These are phyloP conservation scores for Trachythela sp. DNA, from an alignment of 64 coral and sea anemone species.

Conservation along the genomic window DNA sequence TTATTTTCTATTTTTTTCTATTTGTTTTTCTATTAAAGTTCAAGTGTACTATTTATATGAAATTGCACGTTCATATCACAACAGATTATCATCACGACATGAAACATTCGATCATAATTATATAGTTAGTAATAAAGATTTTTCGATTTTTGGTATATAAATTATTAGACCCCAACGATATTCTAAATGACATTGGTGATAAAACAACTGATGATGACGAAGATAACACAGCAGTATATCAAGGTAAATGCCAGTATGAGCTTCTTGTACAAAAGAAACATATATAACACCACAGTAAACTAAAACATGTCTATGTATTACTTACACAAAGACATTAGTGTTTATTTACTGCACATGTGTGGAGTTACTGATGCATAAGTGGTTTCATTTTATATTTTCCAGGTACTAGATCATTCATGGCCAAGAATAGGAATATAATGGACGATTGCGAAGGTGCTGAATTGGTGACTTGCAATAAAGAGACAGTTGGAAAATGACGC, in stretches of 20 bases:
- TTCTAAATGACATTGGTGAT: not conserved
- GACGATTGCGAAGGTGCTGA: not conserved
- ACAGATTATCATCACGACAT: too few species aligned
- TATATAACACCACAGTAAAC: not conserved
- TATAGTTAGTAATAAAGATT: not conserved
- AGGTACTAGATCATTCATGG: conserved; percentile 42
- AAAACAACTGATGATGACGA: not conserved
- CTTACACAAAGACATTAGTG: too few species aligned
- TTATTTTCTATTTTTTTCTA: too few species aligned
- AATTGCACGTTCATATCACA: too few species aligned
- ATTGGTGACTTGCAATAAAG: conserved; percentile 12
- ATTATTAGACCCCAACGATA: conserved; percentile 3
- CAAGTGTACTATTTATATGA: too few species aligned
- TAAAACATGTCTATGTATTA: too few species aligned
- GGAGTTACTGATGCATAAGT: too few species aligned
- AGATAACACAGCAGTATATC: conserved; percentile 36
- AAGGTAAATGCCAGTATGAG: conserved; percentile 9
- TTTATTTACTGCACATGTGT: too few species aligned
- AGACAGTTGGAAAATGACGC: conserved; percentile 24
- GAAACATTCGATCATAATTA: too few species aligned
- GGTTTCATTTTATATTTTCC: not conserved
- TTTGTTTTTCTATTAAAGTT: too few species aligned
- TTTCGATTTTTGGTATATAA: not conserved
- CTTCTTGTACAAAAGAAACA: not conserved
- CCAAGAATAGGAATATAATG: too few species aligned